A percentile compares a stretch with the other conserved stretches of the same genome.
phyloP scores from a whole-genome alignment of 2,797 vertebrate genomes.

The Pangasius djambal region DNA sequence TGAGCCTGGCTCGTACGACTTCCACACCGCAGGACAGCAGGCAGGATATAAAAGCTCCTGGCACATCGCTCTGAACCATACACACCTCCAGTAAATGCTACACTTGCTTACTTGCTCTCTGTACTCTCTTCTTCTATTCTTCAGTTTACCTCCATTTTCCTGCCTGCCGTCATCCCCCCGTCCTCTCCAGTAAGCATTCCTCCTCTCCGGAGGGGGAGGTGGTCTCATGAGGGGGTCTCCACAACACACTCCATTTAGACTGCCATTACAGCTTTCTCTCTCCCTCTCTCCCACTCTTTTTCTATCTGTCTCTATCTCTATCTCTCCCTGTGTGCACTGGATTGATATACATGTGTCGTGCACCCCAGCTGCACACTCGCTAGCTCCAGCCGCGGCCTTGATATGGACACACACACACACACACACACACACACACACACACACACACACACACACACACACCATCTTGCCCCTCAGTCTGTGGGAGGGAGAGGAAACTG shows the following conservation, averaged over 20 bases:
- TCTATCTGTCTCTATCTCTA: constrained; percentile 41
- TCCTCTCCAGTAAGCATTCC: constrained; percentile 55
- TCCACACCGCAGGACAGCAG: constrained; percentile 44
- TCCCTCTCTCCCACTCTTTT: constrained; percentile 39
- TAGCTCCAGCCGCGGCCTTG: constrained; percentile 49
- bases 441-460: not conserved
- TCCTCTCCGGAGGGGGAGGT: constrained; percentile 60
- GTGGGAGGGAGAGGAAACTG: not conserved
- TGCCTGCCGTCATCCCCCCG: constrained; percentile 41
- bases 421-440: too few species aligned
- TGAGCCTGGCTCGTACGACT: constrained; percentile 46
- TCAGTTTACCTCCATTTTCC: constrained; percentile 38
- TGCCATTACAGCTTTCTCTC: constrained; percentile 59
- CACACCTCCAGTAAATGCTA: constrained; percentile 40
- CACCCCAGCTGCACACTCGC: constrained; percentile 51
- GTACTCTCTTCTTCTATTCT: constrained; percentile 35
- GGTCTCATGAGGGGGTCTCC: constrained; percentile 61
- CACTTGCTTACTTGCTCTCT: constrained; percentile 31
- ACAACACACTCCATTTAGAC: constrained; percentile 65
- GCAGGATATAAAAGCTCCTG: constrained; percentile 53
- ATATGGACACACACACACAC: constrained; percentile 47
- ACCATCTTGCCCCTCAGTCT: not conserved
- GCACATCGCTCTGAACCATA: constrained; percentile 33
- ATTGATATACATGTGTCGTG: constrained; percentile 55
- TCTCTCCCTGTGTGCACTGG: constrained; percentile 39